Conservation (phyloP, 2,113 vertebrate genomes). For the Siphamia tubifer region DNA sequence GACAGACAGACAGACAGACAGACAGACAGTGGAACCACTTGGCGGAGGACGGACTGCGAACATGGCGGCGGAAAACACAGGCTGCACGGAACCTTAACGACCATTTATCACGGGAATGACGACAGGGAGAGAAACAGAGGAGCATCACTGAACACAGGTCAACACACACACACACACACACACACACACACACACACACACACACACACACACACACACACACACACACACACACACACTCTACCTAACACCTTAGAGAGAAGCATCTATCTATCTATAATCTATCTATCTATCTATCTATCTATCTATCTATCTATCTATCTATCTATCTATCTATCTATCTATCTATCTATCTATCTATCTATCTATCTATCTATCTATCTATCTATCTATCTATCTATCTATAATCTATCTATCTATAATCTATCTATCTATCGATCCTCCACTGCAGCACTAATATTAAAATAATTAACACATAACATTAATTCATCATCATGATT, state of each 20-base stretch:
- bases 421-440: no score
- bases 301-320: background rate
- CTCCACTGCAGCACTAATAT: no score
- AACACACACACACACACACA: background rate
- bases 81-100: background rate
- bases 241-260: background rate
- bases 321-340: background rate
- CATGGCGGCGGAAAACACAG: constrained; percentile 40
- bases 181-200: no score
- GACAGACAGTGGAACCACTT: background rate
- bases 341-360: background rate
- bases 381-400: no score
- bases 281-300: no score
- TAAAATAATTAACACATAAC: no score
- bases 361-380: background rate
- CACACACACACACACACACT: no score
- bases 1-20: constrained; percentile 18
- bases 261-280: background rate
- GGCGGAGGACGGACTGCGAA: constrained; percentile 3
- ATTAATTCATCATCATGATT: no score
- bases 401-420: no score
- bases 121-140: background rate
- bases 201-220: no score
- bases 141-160: constrained; percentile 43
- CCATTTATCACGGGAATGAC: background rate